These are phyloP conservation scores for Mycteria americana DNA, from an alignment of 2,797 vertebrate species.

Conservation along the genomic window DNA sequence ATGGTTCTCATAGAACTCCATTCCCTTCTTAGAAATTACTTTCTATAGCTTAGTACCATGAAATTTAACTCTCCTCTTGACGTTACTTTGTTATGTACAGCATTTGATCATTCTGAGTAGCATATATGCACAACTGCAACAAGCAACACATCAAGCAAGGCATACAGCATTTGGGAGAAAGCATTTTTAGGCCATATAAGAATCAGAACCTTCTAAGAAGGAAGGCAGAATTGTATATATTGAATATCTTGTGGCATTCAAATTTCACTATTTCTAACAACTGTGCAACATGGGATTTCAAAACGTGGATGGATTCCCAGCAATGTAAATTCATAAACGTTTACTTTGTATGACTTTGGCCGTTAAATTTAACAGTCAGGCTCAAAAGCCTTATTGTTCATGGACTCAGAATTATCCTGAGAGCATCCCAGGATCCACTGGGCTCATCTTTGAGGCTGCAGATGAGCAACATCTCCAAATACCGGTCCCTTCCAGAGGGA, in stretches of 20 bases:
- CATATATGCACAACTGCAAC: not conserved
- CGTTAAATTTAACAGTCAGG: not conserved
- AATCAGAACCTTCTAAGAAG: not conserved
- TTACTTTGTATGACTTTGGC: not conserved
- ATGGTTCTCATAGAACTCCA: slow-evolving; percentile 65
- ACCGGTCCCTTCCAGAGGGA: not conserved
- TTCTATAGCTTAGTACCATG: not conserved
- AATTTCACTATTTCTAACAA: not conserved
- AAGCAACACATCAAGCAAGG: not conserved
- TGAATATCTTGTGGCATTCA: not conserved
- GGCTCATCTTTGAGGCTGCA: not conserved
- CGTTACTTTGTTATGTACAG: not conserved
- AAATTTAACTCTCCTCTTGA: not conserved
- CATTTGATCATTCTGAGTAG: not conserved
- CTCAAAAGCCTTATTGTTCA: not conserved
- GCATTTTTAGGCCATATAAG: not conserved
- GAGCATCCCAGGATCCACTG: not conserved
- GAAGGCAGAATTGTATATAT: not conserved
- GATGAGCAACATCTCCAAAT: not conserved
- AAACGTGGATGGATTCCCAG: not conserved
- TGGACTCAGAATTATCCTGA: not conserved
- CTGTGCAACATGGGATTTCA: not conserved
- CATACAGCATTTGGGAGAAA: not conserved
- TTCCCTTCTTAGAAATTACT: not conserved
- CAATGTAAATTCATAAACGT: not conserved